Evolutionary conservation across 2,888 invertebrate species (phyloP).

Genomic region (Melieria omissa): DNA sequence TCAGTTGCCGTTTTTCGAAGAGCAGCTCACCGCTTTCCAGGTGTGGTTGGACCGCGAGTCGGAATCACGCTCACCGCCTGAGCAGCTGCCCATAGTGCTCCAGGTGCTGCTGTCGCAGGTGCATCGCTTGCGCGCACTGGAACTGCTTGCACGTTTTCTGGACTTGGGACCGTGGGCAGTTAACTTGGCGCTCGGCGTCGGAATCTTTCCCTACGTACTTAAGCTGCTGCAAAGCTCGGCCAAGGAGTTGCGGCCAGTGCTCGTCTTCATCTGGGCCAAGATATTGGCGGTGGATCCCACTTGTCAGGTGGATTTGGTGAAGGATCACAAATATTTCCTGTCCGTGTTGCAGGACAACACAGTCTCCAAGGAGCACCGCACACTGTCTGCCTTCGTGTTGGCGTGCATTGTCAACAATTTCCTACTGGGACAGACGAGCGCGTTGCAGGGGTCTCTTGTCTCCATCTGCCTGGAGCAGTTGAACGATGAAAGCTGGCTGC

Average conservation of each 20-base stretch:
- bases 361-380: slow-evolving; percentile 87
- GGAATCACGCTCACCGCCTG: slow-evolving; percentile 85
- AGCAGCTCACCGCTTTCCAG: slow-evolving; percentile 97
- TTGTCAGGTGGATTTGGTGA: slow-evolving; percentile 93
- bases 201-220: slow-evolving; percentile 98
- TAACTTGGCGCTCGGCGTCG: slow-evolving; percentile 93
- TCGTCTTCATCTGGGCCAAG: slow-evolving; percentile 99
- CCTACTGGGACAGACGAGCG: slow-evolving; percentile 88
- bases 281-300: slow-evolving; percentile 96
- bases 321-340: slow-evolving; percentile 96
- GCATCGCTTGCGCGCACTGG: slow-evolving; percentile 94
- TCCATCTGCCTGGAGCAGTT: slow-evolving; percentile 93
- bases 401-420: slow-evolving; percentile 93
- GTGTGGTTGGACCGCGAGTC: slow-evolving; percentile 71
- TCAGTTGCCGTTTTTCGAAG: slow-evolving; percentile 94
- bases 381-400: slow-evolving; percentile 94
- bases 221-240: slow-evolving; percentile 96
- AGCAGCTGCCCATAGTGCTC: slow-evolving; percentile 96
- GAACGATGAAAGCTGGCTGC: slow-evolving; percentile 73
- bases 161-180: slow-evolving; percentile 98
- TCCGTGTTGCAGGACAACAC: slow-evolving; percentile 88
- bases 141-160: slow-evolving; percentile 91
- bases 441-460: slow-evolving; percentile 88
- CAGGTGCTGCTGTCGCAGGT: slow-evolving; percentile 81
- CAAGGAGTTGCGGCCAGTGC: slow-evolving; percentile 87